Evolutionary conservation across 2,797 vertebrate genomes (phyloP).

Genomic region (Melanotaenia nigrans): DNA sequence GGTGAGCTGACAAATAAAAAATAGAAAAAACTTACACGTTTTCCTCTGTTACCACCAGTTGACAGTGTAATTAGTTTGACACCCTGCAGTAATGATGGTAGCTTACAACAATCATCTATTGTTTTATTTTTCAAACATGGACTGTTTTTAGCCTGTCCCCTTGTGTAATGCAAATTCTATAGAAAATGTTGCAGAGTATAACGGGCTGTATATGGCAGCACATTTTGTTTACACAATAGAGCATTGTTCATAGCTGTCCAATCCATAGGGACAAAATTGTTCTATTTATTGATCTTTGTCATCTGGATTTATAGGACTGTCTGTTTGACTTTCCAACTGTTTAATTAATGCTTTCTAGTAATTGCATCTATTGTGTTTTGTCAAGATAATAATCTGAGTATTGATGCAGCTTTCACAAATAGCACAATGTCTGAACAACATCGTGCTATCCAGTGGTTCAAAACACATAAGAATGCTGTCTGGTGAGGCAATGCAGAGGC

Average conservation of each 20-base stretch:
- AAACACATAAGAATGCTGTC: not conserved
- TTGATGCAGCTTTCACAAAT: conserved; percentile 4
- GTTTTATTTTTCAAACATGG: not conserved
- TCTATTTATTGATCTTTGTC: conserved; percentile 5
- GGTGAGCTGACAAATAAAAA: not conserved
- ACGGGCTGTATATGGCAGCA: conserved; percentile 2
- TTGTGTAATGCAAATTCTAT: conserved; percentile 19
- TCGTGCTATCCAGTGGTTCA: not conserved
- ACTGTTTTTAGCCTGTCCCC: conserved; percentile 53
- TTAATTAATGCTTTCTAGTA: not conserved
- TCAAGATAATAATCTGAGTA: conserved; percentile 10
- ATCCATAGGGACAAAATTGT: not conserved
- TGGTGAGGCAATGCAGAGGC: conserved; percentile 2
- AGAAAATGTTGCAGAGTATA: conserved; percentile 15
- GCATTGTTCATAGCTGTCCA: not conserved
- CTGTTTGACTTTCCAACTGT: not conserved
- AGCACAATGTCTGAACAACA: conserved; percentile 3
- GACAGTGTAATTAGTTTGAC: conserved; percentile 42
- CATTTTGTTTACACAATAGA: not conserved
- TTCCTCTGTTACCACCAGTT: conserved; percentile 32
- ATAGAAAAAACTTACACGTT: conserved; percentile 1
- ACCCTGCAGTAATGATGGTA: conserved; percentile 50
- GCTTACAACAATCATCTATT: conserved; percentile 38
- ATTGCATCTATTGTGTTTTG: conserved; percentile 8
- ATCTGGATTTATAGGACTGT: not conserved